Percentiles rank a stretch among this genome's conserved stretches.
Evolutionary conservation across 2,888 invertebrate genomes (phyloP).

Genomic region (Sepiola atlantica): DNA sequence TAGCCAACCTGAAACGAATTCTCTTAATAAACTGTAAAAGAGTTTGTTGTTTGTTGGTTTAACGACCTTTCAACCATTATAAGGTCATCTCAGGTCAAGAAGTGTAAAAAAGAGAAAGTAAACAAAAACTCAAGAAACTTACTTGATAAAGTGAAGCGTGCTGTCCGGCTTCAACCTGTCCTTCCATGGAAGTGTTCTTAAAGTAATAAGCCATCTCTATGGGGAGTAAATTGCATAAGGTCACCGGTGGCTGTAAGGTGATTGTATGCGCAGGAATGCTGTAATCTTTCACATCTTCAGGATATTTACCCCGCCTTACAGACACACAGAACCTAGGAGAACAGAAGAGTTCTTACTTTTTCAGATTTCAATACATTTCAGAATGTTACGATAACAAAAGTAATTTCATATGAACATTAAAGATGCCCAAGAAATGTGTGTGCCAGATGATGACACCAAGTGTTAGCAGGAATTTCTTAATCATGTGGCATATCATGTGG

Average conservation of each 20-base stretch:
- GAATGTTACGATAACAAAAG: background rate
- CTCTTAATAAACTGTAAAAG: too few relatives aligned
- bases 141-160: slow-evolving; percentile 73
- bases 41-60: too few relatives aligned
- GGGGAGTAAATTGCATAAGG: slow-evolving; percentile 90
- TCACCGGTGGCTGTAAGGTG: slow-evolving; percentile 86
- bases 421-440: background rate
- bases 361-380: background rate
- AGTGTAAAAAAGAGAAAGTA: background rate
- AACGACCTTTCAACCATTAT: too few relatives aligned
- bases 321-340: slow-evolving; percentile 84
- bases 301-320: slow-evolving; percentile 87
- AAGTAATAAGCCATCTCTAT: slow-evolving; percentile 76
- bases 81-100: too few relatives aligned
- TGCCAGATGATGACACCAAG: background rate
- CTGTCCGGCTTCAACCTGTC: slow-evolving; percentile 76
- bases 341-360: background rate
- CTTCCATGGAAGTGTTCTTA: slow-evolving; percentile 66
- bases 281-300: slow-evolving; percentile 77
- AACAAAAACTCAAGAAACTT: slow-evolving; percentile 46
- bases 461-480: background rate
- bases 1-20: too few relatives aligned
- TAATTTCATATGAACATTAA: background rate
- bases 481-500: too few relatives aligned
- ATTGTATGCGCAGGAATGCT: slow-evolving; percentile 89